Evolutionary conservation across 1,140 invertebrate species (phyloP).

Genomic region (Drosophila funebris): DNA sequence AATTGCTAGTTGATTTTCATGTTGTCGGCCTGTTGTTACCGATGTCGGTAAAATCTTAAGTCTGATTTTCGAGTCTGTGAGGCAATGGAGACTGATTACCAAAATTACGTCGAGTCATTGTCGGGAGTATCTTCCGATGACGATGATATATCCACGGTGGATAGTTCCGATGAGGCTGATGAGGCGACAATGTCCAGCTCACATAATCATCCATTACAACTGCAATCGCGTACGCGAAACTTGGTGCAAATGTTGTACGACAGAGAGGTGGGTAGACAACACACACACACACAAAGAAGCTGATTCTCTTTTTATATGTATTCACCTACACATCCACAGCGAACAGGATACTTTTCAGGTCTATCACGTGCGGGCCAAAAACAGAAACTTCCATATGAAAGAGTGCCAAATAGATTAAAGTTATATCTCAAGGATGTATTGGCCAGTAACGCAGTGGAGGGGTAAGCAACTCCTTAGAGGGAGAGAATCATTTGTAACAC

Average conservation of each 20-base stretch:
- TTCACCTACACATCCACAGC: conserved; percentile 13
- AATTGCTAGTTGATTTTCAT: conserved; percentile 8
- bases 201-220: conserved; percentile 12
- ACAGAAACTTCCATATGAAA: conserved; percentile 84
- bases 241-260: conserved; percentile 69
- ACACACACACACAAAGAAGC: neutral
- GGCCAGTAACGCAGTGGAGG: conserved; percentile 82
- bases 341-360: conserved; percentile 66
- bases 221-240: conserved; percentile 53
- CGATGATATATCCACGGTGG: conserved; percentile 69
- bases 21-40: conserved; percentile 1
- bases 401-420: conserved; percentile 86
- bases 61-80: conserved; percentile 56
- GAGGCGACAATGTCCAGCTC: conserved; percentile 42
- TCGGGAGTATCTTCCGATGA: conserved; percentile 76
- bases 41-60: conserved; percentile 52
- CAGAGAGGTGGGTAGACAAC: conserved; percentile 61
- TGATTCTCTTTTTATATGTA: neutral
- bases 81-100: conserved; percentile 72
- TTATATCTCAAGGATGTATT: conserved; percentile 86
- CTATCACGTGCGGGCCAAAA: conserved; percentile 49
- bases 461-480: conserved; percentile 49
- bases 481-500: neutral
- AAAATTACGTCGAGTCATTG: conserved; percentile 67
- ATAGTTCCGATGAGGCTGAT: conserved; percentile 73